phyloP scores from a whole-genome alignment of 2,113 vertebrate genomes.

The Hystrix cristata region DNA sequence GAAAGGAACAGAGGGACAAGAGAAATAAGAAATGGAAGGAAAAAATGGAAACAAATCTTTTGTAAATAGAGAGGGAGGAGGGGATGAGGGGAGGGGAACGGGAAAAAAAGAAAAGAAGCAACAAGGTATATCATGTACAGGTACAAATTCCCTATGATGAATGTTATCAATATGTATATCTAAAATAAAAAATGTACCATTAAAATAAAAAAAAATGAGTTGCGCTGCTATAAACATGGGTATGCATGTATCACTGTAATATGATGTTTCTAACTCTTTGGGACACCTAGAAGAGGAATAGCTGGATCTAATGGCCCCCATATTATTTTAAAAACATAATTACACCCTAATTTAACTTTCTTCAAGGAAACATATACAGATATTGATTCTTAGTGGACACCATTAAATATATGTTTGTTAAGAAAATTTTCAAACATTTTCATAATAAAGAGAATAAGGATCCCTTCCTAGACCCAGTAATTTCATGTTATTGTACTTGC shows the following conservation, averaged over 20 bases:
- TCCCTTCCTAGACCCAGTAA: accelerated
- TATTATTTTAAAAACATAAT: not conserved
- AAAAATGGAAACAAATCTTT: too few relatives aligned
- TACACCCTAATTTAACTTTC: not conserved
- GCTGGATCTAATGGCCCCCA: not conserved
- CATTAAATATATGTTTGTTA: not conserved
- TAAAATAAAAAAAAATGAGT: not conserved
- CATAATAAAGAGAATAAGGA: not conserved
- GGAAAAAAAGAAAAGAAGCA: too few relatives aligned
- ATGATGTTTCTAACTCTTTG: not conserved
- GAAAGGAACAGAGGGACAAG: too few relatives aligned
- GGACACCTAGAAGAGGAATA: not conserved
- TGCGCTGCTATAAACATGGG: not conserved
- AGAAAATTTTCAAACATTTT: not conserved
- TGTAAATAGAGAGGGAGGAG: too few relatives aligned
- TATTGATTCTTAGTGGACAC: not conserved
- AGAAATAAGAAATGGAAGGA: too few relatives aligned
- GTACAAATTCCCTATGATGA: too few relatives aligned
- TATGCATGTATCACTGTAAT: not conserved
- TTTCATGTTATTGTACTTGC: not conserved
- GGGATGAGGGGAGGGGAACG: too few relatives aligned
- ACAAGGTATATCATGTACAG: too few relatives aligned
- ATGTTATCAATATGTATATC: too few relatives aligned
- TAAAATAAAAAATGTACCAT: too few relatives aligned
- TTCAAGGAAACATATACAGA: not conserved